These are phyloP conservation scores for Herpailurus yagouaroundi DNA, from an alignment of 2,113 vertebrate species.

Conservation along the genomic window DNA sequence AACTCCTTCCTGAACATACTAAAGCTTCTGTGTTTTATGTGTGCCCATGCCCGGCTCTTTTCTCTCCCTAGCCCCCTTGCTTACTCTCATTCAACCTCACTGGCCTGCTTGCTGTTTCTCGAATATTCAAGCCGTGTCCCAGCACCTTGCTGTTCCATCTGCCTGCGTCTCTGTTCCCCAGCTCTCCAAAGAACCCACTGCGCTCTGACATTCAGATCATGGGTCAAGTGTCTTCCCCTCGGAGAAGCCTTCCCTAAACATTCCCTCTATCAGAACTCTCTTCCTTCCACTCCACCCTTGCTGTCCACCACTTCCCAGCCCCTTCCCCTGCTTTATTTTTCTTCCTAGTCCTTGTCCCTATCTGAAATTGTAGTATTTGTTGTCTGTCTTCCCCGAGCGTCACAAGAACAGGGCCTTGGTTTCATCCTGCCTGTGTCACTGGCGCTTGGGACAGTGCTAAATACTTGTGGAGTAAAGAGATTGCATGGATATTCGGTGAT, in stretches of 20 bases:
- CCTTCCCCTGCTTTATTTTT: background rate
- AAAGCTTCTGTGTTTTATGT: background rate
- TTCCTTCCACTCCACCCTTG: background rate
- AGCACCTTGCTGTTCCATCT: background rate
- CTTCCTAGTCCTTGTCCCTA: background rate
- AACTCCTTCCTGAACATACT: background rate
- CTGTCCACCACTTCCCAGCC: background rate
- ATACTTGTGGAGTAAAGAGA: background rate
- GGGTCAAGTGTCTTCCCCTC: background rate
- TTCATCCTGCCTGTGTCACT: background rate
- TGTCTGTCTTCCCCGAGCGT: background rate
- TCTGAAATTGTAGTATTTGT: background rate
- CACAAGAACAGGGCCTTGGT: background rate
- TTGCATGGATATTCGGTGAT: background rate
- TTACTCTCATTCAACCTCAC: background rate
- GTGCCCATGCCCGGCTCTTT: background rate
- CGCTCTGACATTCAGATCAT: background rate
- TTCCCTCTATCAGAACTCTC: background rate
- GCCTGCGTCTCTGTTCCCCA: background rate
- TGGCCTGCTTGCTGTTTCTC: background rate
- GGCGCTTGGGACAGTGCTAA: background rate
- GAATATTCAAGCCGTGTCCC: background rate
- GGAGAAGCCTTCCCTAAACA: background rate
- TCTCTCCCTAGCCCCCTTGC: background rate
- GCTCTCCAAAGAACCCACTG: background rate